Base-by-base conservation (phyloP, 2,888 invertebrate species). In the Amiota mariae region DNA sequence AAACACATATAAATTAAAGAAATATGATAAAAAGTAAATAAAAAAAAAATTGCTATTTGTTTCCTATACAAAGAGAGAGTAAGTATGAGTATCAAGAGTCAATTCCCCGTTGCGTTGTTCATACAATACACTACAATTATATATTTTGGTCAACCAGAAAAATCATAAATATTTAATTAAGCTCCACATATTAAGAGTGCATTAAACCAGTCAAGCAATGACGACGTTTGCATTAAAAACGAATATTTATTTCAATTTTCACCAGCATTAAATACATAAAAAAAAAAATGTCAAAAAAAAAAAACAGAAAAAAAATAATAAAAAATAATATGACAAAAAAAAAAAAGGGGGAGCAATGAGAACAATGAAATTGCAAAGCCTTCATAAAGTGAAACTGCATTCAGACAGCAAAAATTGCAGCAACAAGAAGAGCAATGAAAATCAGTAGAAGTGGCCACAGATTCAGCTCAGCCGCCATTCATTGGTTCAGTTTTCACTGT, bases 161-260 rank as follows among this genome's bases (percentile, higher is more conserved):
- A 68, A 51, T 49, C 74, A 79, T 85, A 74, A 83, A 85, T 80
- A 84, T 81, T 85, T 80, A 77, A 85, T 85, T 78, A 82, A 83
- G 82, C 82, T 84, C 79, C 81, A 85, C 83, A 85, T 82, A 82
- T 84, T 82, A 80, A 83, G 84, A 83, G 82, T 82, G 80, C 85
- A 83, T 83, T 85, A 81, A 77, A 79, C 79, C 76, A 77, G 76
- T 68, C 80, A 79, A 36, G 36, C 36, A 36, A 36, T 36, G 36
- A 36, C 36, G 36, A 36, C 8, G 36, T 6, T 36, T 6, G 36
- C 36, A 36, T 36, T 74, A 70, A 78, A 79, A 77, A 66, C 48
- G n/a, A 10, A 15, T 47, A 66, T 63, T 36, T 63, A 63, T 63
- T 63, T 63, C 63, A 63, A 63, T 63, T 63, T 24, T 13, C 66